A percentile compares a stretch with the other conserved stretches of the same genome.
Conservation (phyloP, 2,888 invertebrate species). For the Erebia ligea region DNA sequence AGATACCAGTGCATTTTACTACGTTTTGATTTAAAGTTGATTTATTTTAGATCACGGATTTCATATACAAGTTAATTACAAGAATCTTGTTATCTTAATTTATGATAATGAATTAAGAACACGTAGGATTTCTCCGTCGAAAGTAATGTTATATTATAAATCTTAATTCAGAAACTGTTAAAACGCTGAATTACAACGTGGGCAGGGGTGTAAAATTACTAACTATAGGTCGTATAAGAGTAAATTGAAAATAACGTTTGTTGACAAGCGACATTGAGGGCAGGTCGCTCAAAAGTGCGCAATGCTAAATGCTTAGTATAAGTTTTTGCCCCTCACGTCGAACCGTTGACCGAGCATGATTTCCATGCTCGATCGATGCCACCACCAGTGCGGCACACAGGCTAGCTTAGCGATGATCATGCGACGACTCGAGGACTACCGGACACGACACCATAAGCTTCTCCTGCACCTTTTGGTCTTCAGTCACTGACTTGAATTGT, state of each 20-base stretch:
- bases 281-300: slow-evolving; percentile 33
- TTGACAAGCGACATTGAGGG: slow-evolving; percentile 31
- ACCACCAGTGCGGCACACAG: too few relatives aligned
- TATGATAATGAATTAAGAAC: too few relatives aligned
- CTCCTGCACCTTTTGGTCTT: too few relatives aligned
- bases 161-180: not conserved
- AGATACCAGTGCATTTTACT: not conserved
- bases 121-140: too few relatives aligned
- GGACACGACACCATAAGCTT: too few relatives aligned
- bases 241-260: slow-evolving; percentile 20
- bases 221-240: not conserved
- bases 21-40: not conserved
- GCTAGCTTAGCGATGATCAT: too few relatives aligned
- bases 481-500: too few relatives aligned
- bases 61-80: not conserved
- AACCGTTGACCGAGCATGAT: too few relatives aligned
- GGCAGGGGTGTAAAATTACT: not conserved
- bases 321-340: too few relatives aligned
- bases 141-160: not conserved
- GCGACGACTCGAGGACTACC: too few relatives aligned
- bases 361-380: too few relatives aligned
- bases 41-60: not conserved
- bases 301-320: slow-evolving; percentile 3
- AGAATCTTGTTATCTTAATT: not conserved
- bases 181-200: not conserved